Percentiles rank a stretch among this genome's conserved stretches.
phyloP scores from a whole-genome alignment of 1,140 invertebrate species.

The Bombus fervidus region DNA sequence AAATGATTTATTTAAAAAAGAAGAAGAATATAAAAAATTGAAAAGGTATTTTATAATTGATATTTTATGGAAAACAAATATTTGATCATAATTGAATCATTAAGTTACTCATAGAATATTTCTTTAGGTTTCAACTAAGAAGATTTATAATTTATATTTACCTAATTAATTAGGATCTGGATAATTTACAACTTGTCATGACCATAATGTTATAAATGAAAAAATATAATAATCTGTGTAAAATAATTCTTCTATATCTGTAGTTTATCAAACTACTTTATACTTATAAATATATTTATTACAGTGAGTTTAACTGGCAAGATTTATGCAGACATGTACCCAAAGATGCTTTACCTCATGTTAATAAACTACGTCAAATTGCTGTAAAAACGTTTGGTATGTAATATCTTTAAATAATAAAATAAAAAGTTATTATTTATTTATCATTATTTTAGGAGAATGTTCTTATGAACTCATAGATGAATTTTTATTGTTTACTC shows the following conservation, averaged over 20 bases:
- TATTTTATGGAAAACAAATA: neutral
- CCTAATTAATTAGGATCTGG: neutral
- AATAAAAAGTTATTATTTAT: neutral
- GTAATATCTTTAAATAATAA: slow-evolving; percentile 32
- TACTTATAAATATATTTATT: slow-evolving; percentile 49
- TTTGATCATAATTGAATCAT: neutral
- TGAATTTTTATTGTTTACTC: slow-evolving; percentile 85
- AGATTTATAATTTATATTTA: neutral
- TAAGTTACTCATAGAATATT: neutral
- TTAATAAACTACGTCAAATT: slow-evolving; percentile 66
- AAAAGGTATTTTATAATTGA: slow-evolving; percentile 63
- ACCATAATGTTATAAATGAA: neutral
- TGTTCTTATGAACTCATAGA: slow-evolving; percentile 83
- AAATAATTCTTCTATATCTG: neutral
- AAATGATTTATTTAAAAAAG: slow-evolving; percentile 72
- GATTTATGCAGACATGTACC: slow-evolving; percentile 69
- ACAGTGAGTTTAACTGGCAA: slow-evolving; percentile 69
- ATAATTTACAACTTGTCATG: neutral
- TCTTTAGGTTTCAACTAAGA: neutral
- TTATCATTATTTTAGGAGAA: slow-evolving; percentile 66
- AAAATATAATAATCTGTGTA: neutral
- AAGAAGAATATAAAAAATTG: slow-evolving; percentile 61
- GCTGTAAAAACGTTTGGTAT: slow-evolving; percentile 66
- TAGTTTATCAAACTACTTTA: neutral
- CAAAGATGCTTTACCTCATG: slow-evolving; percentile 38